Base-by-base conservation (phyloP, 2,888 invertebrate species). In the Drosophila robusta region DNA sequence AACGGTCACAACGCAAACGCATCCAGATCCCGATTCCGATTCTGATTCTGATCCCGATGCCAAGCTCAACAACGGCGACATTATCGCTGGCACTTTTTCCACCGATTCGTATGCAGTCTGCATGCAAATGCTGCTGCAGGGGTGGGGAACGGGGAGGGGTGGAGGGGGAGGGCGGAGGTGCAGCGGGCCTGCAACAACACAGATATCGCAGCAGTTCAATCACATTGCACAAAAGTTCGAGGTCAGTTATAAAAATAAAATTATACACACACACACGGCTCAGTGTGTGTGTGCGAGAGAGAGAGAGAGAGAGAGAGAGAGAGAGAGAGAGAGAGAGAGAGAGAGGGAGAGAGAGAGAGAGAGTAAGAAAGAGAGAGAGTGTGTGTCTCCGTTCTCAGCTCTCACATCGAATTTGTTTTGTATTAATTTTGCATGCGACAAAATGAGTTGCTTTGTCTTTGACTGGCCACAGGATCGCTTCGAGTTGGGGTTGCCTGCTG, bases 201-300 rank as follows among this genome's bases (percentile, higher is more conserved):
- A 86, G 89, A 84, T 84, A 84, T 89, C 84, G 84, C 82, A 58
- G 77, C 78, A 87, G 89, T 89, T 90, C 90, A 90, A 90, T 91
- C 91, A 90, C 90, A 90, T 91, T 88, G 79, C 82, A 85, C 75
- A 84, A 83, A 89, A 89, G 91, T 90, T 90, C 90, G 90, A 90
- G 90, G 90, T 90, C 91, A 91, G 90, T 90, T 90, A 90, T 90
- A 89, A 75, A 75, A 75, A 75, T 75, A 75, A 75, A 75, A 58
- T 60, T 55, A 63, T 60, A 18, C 16, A 46, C 11, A 14, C 22
- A 46, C 11, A 26, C 24, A 44, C 38, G 24, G 16, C 34, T 18
- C 51, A 55, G 46, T 64, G 41, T 41, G 51, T 41, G 51, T 54
- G 46, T 47, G 16, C 44, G 26, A 32, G 34, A 12, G 12, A 34